Percentiles rank a stretch among this genome's conserved stretches.
phyloP scores from a whole-genome alignment of 2,888 invertebrate species.

The Aelia acuminata region DNA sequence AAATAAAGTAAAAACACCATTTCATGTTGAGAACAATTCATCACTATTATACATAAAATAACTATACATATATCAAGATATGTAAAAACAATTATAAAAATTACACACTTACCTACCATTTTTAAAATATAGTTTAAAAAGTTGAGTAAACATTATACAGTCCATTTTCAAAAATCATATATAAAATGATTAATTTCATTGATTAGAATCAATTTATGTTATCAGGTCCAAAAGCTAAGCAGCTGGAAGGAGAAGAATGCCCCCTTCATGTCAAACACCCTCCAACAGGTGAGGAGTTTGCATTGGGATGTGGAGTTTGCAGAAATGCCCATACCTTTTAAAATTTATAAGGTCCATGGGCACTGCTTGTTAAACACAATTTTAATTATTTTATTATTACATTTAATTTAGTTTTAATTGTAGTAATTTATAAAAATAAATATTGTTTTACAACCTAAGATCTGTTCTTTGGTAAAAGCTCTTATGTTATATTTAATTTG shows the following conservation, averaged over 20 bases:
- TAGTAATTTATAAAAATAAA: conserved; percentile 51
- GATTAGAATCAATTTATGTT: conserved; percentile 32
- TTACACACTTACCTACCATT: neutral
- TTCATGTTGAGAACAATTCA: neutral
- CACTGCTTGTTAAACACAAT: conserved; percentile 24
- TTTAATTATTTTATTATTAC: conserved; percentile 35
- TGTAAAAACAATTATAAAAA: neutral
- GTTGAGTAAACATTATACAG: neutral
- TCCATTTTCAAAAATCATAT: neutral
- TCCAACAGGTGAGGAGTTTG: conserved; percentile 97
- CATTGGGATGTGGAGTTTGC: conserved; percentile 97
- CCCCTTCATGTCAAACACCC: conserved; percentile 96
- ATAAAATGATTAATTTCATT: neutral
- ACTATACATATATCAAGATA: neutral
- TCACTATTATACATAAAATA: conserved; percentile 5
- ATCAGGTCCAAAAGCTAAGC: conserved; percentile 90
- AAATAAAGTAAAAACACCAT: neutral
- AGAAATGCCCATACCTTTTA: conserved; percentile 94
- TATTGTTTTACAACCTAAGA: conserved; percentile 14
- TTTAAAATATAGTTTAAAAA: neutral
- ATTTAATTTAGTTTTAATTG: conserved; percentile 33
- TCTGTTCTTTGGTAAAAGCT: conserved; percentile 55
- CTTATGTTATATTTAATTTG: conserved; percentile 36
- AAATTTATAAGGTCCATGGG: conserved; percentile 65
- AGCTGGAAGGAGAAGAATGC: conserved; percentile 95